These are phyloP conservation scores for Ditylenchus weischeri DNA, from an alignment of 2,888 invertebrate genomes.

Conservation along the genomic window DNA sequence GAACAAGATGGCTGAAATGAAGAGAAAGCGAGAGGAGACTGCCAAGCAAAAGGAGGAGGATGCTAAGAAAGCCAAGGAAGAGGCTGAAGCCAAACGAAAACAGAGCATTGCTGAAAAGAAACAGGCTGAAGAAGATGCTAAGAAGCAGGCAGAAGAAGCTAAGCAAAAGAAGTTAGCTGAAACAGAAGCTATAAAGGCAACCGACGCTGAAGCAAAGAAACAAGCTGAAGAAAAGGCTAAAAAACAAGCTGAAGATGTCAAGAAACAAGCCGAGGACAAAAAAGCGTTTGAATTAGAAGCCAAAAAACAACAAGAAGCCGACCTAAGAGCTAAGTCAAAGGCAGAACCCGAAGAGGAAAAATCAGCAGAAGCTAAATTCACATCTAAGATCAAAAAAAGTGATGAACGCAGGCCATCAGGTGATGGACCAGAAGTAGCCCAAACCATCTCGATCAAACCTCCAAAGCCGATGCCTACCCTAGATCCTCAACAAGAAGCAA, in stretches of 20 bases:
- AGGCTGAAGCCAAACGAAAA: slow-evolving; percentile 10
- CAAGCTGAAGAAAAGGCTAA: slow-evolving; percentile 20
- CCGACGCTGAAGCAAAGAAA: slow-evolving; percentile 16
- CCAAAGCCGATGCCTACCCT: neutral
- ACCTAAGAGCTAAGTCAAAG: slow-evolving; percentile 15
- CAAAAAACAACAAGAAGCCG: slow-evolving; percentile 21
- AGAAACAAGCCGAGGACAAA: slow-evolving; percentile 20
- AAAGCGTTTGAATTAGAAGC: slow-evolving; percentile 2
- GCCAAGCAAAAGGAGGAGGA: slow-evolving; percentile 13
- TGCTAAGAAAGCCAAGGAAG: neutral
- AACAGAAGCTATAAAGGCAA: slow-evolving; percentile 1
- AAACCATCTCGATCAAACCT: neutral
- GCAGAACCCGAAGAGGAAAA: slow-evolving; percentile 22
- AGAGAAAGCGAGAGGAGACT: slow-evolving; percentile 18
- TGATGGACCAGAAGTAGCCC: neutral
- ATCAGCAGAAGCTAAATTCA: neutral
- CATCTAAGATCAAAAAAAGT: slow-evolving; percentile 18
- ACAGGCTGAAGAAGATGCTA: slow-evolving; percentile 15
- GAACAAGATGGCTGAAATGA: slow-evolving; percentile 21
- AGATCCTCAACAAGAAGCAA: slow-evolving; percentile 19
- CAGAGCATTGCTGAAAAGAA: slow-evolving; percentile 7
- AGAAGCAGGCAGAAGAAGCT: slow-evolving; percentile 22
- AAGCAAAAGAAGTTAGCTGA: slow-evolving; percentile 22
- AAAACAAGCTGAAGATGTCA: slow-evolving; percentile 23
- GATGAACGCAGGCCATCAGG: neutral